Conservation (phyloP, 2,797 vertebrate species). For the Hippopotamyrus pictus region DNA sequence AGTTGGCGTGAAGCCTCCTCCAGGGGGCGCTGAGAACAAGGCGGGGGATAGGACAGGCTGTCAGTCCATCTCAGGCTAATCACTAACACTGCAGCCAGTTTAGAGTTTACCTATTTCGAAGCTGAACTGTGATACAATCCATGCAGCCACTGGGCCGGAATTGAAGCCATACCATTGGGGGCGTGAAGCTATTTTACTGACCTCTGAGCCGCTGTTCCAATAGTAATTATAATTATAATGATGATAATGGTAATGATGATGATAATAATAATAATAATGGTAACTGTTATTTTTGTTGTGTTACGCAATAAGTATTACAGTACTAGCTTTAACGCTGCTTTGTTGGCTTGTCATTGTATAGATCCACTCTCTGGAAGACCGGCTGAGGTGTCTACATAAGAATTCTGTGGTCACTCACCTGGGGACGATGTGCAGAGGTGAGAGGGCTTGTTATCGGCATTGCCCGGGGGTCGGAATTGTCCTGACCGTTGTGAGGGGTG, state of each 20-base stretch:
- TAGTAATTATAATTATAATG: background rate
- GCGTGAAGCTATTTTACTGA: background rate
- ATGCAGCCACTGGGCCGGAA: background rate
- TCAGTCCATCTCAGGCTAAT: background rate
- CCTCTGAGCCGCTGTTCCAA: background rate
- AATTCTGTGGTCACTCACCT: conserved; percentile 72
- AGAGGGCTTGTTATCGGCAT: conserved; percentile 10
- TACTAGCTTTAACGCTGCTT: background rate
- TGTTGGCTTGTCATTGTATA: conserved; percentile 48
- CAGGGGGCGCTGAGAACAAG: background rate
- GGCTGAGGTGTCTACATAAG: conserved; percentile 73
- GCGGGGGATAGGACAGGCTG: background rate
- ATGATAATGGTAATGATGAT: background rate
- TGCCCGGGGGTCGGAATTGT: background rate
- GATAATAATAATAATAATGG: background rate
- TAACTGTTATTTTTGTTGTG: background rate
- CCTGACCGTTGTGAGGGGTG: background rate
- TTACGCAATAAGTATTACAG: background rate
- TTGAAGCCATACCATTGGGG: background rate
- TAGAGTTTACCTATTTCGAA: background rate
- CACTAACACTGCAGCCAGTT: background rate
- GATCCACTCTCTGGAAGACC: conserved; percentile 88
- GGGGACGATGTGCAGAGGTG: conserved; percentile 75
- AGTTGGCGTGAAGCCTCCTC: background rate
- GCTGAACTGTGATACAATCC: background rate